Percentiles rank a stretch among this genome's conserved stretches.
phyloP scores from a whole-genome alignment of 2,113 vertebrate genomes.

The Zootoca vivipara region DNA sequence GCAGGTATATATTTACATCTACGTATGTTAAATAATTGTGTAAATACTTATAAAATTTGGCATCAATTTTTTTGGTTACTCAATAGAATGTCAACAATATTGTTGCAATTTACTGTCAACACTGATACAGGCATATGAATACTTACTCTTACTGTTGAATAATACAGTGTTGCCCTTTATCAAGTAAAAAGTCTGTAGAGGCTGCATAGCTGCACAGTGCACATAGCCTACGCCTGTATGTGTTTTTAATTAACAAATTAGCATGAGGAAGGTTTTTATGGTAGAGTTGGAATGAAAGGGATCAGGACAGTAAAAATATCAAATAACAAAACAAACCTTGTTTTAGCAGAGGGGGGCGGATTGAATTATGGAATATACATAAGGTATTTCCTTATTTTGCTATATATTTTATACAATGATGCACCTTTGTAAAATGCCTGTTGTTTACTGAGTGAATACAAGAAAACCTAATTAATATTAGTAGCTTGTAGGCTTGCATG shows the following conservation, averaged over 20 bases:
- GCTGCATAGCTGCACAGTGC: constrained; percentile 6
- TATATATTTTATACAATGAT: not conserved
- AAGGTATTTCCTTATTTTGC: not conserved
- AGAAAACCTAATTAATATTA: constrained; percentile 38
- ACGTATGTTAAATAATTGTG: not conserved
- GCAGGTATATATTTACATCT: not conserved
- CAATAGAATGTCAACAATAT: not conserved
- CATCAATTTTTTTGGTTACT: constrained; percentile 10
- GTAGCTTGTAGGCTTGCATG: not conserved
- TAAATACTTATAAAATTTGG: not conserved
- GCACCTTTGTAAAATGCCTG: constrained; percentile 20
- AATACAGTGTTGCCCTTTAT: not conserved
- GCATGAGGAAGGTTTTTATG: constrained; percentile 22
- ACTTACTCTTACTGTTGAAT: not conserved
- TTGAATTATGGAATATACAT: not conserved
- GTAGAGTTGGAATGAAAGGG: constrained; percentile 24
- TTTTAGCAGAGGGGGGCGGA: constrained; percentile 20
- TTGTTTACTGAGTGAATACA: not conserved
- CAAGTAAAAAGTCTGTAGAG: not conserved
- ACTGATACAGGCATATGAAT: not conserved
- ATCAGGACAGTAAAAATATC: constrained; percentile 11
- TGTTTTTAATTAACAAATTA: constrained; percentile 30
- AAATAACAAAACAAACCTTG: constrained; percentile 29
- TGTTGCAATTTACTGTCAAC: not conserved
- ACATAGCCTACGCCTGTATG: not conserved